phyloP scores from a whole-genome alignment of 2,113 vertebrate genomes.

The Clarias magur region DNA sequence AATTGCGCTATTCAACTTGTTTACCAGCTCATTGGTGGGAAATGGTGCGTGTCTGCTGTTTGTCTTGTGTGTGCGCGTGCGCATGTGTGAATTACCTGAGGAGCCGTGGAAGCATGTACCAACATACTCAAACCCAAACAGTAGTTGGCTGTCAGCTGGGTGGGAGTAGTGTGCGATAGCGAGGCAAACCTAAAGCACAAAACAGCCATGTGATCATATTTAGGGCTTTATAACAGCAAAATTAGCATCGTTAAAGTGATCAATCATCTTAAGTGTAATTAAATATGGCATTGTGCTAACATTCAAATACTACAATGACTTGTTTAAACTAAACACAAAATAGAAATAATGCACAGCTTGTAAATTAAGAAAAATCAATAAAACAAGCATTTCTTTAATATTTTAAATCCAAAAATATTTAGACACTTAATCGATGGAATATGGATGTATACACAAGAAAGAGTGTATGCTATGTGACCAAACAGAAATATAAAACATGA shows the following conservation, averaged over 20 bases:
- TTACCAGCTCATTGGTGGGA: background rate
- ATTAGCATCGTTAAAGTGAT: background rate
- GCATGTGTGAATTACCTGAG: slow-evolving; percentile 74
- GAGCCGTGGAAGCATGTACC: slow-evolving; percentile 83
- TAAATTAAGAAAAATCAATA: background rate
- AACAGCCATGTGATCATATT: slow-evolving; percentile 13
- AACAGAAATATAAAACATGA: background rate
- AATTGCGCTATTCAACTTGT: background rate
- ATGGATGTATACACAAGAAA: background rate
- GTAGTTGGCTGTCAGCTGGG: slow-evolving; percentile 92
- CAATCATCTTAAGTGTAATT: background rate
- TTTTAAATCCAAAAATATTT: background rate
- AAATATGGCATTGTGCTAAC: background rate
- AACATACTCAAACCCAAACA: slow-evolving; percentile 98
- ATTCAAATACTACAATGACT: background rate
- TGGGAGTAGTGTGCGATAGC: slow-evolving; percentile 97
- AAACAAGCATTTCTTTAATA: background rate
- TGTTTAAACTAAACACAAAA: background rate
- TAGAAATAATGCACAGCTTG: background rate
- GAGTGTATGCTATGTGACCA: background rate
- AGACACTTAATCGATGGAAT: background rate
- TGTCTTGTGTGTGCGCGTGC: slow-evolving; percentile 8
- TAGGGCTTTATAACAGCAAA: background rate
- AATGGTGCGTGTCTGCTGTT: background rate
- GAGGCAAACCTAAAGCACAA: slow-evolving; percentile 85